phyloP scores from a whole-genome alignment of 2,797 vertebrate genomes.

The Acanthurus lineatus region DNA sequence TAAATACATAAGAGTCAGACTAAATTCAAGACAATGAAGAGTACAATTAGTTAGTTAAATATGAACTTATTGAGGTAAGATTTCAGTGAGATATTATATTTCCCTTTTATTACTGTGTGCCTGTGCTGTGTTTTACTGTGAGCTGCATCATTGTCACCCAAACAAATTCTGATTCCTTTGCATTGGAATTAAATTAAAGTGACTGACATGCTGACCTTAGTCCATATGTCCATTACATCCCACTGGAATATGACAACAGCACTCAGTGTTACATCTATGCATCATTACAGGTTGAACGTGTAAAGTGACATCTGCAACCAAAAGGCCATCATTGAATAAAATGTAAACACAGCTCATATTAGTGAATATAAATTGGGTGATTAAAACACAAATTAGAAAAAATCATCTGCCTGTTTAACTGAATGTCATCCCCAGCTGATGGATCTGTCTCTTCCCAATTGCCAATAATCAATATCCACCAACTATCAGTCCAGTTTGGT shows the following conservation, averaged over 20 bases:
- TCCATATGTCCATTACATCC: not conserved
- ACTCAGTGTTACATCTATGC: not conserved
- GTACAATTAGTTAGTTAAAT: not conserved
- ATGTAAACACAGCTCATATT: slow-evolving; percentile 26
- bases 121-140: not conserved
- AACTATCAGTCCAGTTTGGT: slow-evolving; percentile 37
- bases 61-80: not conserved
- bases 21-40: not conserved
- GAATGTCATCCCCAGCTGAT: slow-evolving; percentile 57
- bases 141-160: not conserved
- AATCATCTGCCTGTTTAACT: slow-evolving; percentile 61
- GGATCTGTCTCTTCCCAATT: slow-evolving; percentile 43
- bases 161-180: not conserved
- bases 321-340: slow-evolving; percentile 26
- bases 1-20: not conserved
- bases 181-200: not conserved
- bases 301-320: slow-evolving; percentile 25
- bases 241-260: not conserved
- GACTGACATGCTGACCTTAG: not conserved
- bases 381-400: slow-evolving; percentile 58
- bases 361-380: slow-evolving; percentile 74
- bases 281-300: not conserved
- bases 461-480: slow-evolving; percentile 69
- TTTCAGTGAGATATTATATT: not conserved
- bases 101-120: not conserved